Evolutionary conservation across 2,797 vertebrate genomes (phyloP), one percentile per base, ranked within the genome.

Genomic region (Phrynocephalus guinanensis): DNA sequence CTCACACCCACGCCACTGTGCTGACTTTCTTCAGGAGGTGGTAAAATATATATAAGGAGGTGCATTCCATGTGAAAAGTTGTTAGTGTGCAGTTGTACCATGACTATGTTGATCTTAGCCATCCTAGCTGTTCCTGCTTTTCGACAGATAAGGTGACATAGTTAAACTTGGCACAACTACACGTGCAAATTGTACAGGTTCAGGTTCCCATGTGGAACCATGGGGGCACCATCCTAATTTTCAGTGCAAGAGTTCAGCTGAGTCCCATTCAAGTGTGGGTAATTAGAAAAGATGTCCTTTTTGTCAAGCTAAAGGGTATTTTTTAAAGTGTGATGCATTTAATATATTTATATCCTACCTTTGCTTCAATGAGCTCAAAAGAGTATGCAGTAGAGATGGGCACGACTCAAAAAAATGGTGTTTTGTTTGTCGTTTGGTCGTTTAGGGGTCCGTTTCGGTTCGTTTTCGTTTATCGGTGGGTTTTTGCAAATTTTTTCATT

Each of bases 221-320:
- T n/a, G 33, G 33, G 18, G 26, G 78, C 18, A 52, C 84, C 28
- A 48, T 88, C 56, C 33, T 28, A 83, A 71, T 88, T 83, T 66
- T 73, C 44, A 26, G 3, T 63, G 15, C 33, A 71, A 79, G 63
- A 71, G 16, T 48, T 79, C 28, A 71, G 68, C 63, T 24, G 33
- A 71, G 44, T 22, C 20, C 44, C 5, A 73, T 16, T n/a, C 48
- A 73, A 18, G 33, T 76, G 71, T 38, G 60, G 30, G 28, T 16
- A 56, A 13, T 56, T 56, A 56, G 52, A 56, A 56, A 56, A 56
- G 52, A 56, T 1, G 5, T 11, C 52, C 9, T 56, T 56, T 2
- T 44, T 44, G 38, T 44, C 38, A 44, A 44, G 38, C 38, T 44
- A 44, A 44, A 44, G 38, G 38, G 38, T 44, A 44, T 44, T 44